These are phyloP conservation scores for Parotocinclus haroldoi DNA, from an alignment of 2,797 vertebrate species.

Conservation along the genomic window DNA sequence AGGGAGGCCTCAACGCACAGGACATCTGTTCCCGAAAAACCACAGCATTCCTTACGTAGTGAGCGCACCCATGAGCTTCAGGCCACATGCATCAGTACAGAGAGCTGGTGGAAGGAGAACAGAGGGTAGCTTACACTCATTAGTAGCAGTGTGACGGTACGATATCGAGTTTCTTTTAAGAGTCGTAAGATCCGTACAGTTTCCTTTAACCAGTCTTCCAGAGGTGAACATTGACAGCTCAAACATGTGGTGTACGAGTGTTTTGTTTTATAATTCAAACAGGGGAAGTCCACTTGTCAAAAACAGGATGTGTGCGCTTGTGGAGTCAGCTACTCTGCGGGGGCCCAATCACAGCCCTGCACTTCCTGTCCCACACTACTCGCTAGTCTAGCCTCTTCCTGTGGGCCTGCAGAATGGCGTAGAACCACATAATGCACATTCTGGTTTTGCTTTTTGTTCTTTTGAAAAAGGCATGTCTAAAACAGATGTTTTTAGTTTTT, in stretches of 20 bases:
- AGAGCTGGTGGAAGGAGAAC: conserved; percentile 10
- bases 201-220: background rate
- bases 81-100: conserved; percentile 33
- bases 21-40: conserved; percentile 53
- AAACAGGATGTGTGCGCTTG: conserved; percentile 70
- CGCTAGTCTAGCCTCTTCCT: conserved; percentile 61
- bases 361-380: conserved; percentile 63
- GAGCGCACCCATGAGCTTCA: conserved; percentile 15
- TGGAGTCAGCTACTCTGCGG: conserved; percentile 64
- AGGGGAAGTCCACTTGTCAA: conserved; percentile 70
- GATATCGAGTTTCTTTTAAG: conserved; percentile 4
- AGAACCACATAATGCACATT: conserved; percentile 32
- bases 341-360: conserved; percentile 60
- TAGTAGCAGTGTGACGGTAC: background rate
- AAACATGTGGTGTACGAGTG: conserved; percentile 40
- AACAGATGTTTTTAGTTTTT: too few species aligned
- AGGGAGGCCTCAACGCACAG: conserved; percentile 28
- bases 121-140: conserved; percentile 1
- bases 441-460: too few species aligned
- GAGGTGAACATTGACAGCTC: conserved; percentile 24
- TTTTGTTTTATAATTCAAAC: conserved; percentile 58
- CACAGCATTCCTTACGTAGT: conserved; percentile 46
- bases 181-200: background rate
- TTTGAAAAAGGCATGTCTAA: too few species aligned
- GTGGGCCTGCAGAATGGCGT: conserved; percentile 47